Evolutionary conservation across 1,140 invertebrate species (phyloP).

Genomic region (Heliconius melpomene): DNA sequence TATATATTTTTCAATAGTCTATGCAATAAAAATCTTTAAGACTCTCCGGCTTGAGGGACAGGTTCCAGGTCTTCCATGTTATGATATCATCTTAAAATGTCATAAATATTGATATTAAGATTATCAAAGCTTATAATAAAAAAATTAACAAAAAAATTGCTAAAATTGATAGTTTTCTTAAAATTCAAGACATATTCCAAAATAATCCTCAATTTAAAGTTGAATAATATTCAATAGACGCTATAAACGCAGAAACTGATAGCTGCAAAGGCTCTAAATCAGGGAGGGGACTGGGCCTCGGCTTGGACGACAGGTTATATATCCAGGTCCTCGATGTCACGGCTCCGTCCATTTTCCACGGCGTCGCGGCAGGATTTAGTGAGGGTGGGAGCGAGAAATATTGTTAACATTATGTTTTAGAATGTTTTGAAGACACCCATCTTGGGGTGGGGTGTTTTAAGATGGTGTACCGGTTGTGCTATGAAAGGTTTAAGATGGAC

Average conservation of each 20-base stretch:
- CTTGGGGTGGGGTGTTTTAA: not conserved
- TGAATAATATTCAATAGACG: not conserved
- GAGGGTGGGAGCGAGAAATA: slow-evolving; percentile 1
- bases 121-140: too few species aligned
- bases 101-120: too few species aligned
- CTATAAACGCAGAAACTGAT: slow-evolving; percentile 1
- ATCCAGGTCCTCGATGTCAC: slow-evolving; percentile 52
- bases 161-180: too few species aligned
- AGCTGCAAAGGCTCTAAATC: slow-evolving; percentile 29
- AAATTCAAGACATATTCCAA: not conserved
- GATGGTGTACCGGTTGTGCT: not conserved
- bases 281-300: slow-evolving; percentile 19
- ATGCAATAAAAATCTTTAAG: too few species aligned
- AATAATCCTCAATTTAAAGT: not conserved
- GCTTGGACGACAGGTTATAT: slow-evolving; percentile 39
- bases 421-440: not conserved
- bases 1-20: too few species aligned
- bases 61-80: too few species aligned
- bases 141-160: too few species aligned
- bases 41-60: too few species aligned
- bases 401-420: not conserved
- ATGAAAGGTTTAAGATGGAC: not conserved
- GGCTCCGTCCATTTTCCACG: slow-evolving; percentile 56
- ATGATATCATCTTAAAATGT: too few species aligned
- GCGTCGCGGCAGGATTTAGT: slow-evolving; percentile 7